Evolutionary conservation across 2,113 vertebrate genomes (phyloP).

Genomic region (Apteryx owenii): DNA sequence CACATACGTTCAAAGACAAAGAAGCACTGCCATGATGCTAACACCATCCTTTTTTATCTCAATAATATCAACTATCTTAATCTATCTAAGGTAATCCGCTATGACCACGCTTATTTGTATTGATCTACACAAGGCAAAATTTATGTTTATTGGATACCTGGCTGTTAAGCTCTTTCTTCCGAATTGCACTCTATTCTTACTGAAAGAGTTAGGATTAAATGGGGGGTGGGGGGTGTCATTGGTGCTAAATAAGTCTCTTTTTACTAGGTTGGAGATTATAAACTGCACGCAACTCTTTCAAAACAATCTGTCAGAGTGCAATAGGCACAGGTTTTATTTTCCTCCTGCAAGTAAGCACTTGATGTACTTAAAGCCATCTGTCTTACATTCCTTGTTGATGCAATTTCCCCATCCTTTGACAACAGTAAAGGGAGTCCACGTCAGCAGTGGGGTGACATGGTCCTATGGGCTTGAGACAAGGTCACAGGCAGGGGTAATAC

Average conservation of each 20-base stretch:
- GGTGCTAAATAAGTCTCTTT: conserved; percentile 13
- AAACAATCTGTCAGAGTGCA: conserved; percentile 39
- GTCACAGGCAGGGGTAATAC: too few species aligned
- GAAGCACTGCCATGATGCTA: background rate
- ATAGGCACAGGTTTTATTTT: conserved; percentile 39
- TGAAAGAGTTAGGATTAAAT: conserved; percentile 1
- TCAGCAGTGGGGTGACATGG: background rate
- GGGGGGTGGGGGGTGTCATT: background rate
- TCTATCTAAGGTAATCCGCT: background rate
- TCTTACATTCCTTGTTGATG: background rate
- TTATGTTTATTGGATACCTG: background rate
- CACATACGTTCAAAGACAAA: conserved; percentile 31
- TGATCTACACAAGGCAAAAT: conserved; percentile 19
- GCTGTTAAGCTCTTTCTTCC: conserved; percentile 11
- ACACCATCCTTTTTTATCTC: background rate
- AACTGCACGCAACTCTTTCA: conserved; percentile 14
- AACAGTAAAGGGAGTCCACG: background rate
- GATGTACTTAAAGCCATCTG: conserved; percentile 23
- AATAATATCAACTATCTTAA: conserved; percentile 22
- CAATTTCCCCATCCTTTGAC: conserved; percentile 3
- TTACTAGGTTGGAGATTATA: background rate
- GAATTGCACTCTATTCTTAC: background rate
- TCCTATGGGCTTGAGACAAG: background rate
- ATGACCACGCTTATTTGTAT: background rate
- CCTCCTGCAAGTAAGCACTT: background rate